Conservation (phyloP, 2,797 vertebrate genomes). For the Epinephelus coioides region DNA sequence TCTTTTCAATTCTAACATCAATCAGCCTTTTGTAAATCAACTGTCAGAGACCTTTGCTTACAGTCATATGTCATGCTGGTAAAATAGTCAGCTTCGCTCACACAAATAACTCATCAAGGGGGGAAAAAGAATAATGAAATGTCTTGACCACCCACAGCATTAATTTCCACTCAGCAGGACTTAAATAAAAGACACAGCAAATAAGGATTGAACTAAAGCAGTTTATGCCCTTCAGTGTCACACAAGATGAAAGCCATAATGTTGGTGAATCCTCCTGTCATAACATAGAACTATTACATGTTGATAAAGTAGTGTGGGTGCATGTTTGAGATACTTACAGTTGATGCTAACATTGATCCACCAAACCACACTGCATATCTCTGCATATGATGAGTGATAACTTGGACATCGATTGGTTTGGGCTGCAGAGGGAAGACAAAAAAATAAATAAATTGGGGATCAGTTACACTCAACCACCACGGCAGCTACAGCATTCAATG, state of each 20-base stretch:
- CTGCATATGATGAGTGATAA: constrained; percentile 97
- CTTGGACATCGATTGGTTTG: constrained; percentile 97
- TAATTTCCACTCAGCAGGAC: neutral
- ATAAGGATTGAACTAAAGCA: neutral
- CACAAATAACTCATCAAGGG: constrained; percentile 20
- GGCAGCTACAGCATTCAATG: neutral
- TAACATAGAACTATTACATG: neutral
- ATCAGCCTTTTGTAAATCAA: constrained; percentile 24
- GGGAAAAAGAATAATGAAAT: neutral
- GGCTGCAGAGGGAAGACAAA: constrained; percentile 81
- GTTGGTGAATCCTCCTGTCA: neutral
- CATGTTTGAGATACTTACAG: constrained; percentile 86
- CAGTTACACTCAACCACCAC: neutral
- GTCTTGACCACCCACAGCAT: constrained; percentile 15
- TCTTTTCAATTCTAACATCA: neutral
- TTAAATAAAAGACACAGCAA: neutral
- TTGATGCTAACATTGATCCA: constrained; percentile 98
- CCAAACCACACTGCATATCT: constrained; percentile 98
- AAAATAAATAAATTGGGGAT: neutral
- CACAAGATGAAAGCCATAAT: neutral
- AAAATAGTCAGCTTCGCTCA: constrained; percentile 7
- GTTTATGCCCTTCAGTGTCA: neutral
- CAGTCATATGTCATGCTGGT: constrained; percentile 15
- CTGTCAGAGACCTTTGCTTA: constrained; percentile 5
- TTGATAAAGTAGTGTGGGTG: neutral